Evolutionary conservation across 2,113 vertebrate species (phyloP).

Genomic region (Recurvirostra avosetta): DNA sequence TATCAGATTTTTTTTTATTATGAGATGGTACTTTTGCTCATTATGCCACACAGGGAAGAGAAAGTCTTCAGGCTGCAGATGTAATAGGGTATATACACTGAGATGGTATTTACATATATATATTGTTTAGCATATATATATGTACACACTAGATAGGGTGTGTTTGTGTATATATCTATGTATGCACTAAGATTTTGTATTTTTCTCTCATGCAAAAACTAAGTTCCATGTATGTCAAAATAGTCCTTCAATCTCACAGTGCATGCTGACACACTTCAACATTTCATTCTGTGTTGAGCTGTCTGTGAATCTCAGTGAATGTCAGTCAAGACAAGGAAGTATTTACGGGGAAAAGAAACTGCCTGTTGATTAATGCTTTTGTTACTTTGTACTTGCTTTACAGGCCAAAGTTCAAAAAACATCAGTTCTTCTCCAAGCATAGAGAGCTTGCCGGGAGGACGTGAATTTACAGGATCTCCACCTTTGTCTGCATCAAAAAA

Average conservation of each 20-base stretch:
- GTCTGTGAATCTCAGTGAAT: background rate
- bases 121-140: background rate
- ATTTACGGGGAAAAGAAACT: background rate
- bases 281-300: slow-evolving; percentile 21
- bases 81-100: background rate
- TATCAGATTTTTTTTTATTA: background rate
- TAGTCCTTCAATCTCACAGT: background rate
- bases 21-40: background rate
- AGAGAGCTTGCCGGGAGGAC: slow-evolving; percentile 87
- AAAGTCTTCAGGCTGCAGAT: background rate
- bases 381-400: slow-evolving; percentile 41
- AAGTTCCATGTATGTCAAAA: background rate
- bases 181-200: background rate
- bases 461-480: slow-evolving; percentile 86
- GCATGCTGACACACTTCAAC: background rate
- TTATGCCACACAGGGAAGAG: background rate
- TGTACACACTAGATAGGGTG: background rate
- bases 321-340: background rate
- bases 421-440: slow-evolving; percentile 91
- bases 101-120: background rate
- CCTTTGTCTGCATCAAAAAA: slow-evolving; percentile 90
- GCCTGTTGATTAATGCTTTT: background rate
- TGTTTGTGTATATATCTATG: background rate
- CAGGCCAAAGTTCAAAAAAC: slow-evolving; percentile 87
- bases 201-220: background rate